Evolutionary conservation across 1,140 invertebrate species (phyloP).

Genomic region (Macrobrachium nipponense): DNA sequence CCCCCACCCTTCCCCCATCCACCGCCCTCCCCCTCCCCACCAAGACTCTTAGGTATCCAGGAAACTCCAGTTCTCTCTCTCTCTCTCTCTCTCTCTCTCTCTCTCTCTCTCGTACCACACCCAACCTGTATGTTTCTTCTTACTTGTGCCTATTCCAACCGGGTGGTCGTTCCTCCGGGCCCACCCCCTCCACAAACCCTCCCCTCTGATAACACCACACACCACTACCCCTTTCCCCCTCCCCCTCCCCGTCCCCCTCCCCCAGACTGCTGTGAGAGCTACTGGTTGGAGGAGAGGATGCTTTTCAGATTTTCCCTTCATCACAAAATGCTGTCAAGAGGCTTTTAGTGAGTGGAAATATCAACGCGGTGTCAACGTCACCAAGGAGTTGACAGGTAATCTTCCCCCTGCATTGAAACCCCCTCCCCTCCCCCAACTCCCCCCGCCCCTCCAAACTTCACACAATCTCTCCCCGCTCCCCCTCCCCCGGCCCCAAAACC

Average conservation of each 20-base stretch:
- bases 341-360: conserved; percentile 56
- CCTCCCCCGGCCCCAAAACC: background rate
- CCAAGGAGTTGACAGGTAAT: conserved; percentile 49
- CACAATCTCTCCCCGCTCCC: background rate
- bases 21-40: background rate
- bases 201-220: background rate
- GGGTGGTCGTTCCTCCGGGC: background rate
- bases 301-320: conserved; percentile 58
- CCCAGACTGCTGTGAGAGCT: background rate
- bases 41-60: background rate
- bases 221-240: background rate
- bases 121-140: background rate
- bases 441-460: background rate
- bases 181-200: background rate
- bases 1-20: background rate
- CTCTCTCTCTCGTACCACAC: background rate
- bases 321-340: conserved; percentile 58
- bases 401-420: conserved; percentile 52
- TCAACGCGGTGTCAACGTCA: conserved; percentile 43
- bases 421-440: background rate
- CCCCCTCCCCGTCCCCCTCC: background rate
- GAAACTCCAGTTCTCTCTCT: background rate
- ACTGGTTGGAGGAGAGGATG: conserved; percentile 42
- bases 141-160: background rate
- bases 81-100: background rate